Evolutionary conservation across 1,140 invertebrate species (phyloP), one percentile per base, ranked within the genome.

Genomic region (Cheumatopsyche charites): DNA sequence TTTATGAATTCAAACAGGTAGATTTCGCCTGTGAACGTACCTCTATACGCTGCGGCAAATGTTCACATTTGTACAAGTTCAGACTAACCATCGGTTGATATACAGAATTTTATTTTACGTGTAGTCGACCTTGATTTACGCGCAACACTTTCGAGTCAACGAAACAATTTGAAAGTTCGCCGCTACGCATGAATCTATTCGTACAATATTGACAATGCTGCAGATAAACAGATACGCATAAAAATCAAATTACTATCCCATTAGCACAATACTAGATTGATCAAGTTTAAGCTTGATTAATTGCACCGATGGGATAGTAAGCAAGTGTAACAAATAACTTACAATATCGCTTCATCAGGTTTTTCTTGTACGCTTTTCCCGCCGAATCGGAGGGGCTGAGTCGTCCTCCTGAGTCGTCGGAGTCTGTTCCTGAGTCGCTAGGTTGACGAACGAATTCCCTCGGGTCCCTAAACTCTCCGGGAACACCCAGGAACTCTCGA

Each of bases 271-370:
- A n/a, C n/a, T n/a, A n/a, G n/a, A n/a, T n/a, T n/a, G n/a, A n/a
- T n/a, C n/a, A n/a, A n/a, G n/a, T n/a, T n/a, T n/a, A n/a, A n/a
- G n/a, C n/a, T n/a, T n/a, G n/a, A n/a, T n/a, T n/a, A n/a, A n/a
- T n/a, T n/a, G n/a, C n/a, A n/a, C n/a, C n/a, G n/a, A n/a, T n/a
- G n/a, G n/a, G n/a, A n/a, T n/a, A n/a, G 29, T 36, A 36, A 4
- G 9, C 23, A 29, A 26, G n/a, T n/a, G n/a, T n/a, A n/a, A n/a
- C n/a, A 67, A 42, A 12, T 15, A 49, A 92, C 92, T 94, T 90
- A 94, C 92, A 89, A 85, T 93, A 94, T 88, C 93, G 87, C 84
- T 91, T 92, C 87, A 94, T 94, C 77, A 94, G 87, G 79, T 89
- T 92, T 82, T 94, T 94, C 85, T 94, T 94, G 86, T 94, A 94